Percentiles rank a stretch among this genome's conserved stretches.
Conservation (phyloP, 2,113 vertebrate genomes). For the Marmota monax region DNA sequence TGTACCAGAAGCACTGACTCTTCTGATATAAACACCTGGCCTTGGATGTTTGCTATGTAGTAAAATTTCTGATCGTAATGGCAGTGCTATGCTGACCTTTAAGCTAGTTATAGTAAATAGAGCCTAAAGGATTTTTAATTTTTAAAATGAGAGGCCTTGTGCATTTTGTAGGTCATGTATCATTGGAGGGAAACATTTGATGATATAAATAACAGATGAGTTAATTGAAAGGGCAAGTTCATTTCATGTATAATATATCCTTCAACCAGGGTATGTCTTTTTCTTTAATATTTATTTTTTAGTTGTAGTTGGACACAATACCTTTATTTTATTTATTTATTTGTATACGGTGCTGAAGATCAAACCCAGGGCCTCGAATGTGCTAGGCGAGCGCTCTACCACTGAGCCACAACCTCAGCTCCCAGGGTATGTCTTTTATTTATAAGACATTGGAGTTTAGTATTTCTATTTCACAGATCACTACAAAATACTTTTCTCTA, state of each 20-base stretch:
- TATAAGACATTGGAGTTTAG: neutral
- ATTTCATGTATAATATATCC: neutral
- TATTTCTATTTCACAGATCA: neutral
- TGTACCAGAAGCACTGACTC: neutral
- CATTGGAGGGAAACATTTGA: neutral
- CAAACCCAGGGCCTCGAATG: too few species aligned
- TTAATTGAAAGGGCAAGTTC: neutral
- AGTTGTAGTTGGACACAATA: too few species aligned
- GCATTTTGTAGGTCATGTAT: neutral
- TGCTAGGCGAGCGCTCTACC: too few species aligned
- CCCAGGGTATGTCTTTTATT: neutral
- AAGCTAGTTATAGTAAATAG: neutral
- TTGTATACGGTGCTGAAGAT: too few species aligned
- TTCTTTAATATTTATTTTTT: too few species aligned
- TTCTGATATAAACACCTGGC: neutral
- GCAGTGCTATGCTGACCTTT: neutral
- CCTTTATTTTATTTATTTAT: too few species aligned
- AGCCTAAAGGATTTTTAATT: neutral
- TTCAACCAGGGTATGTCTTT: neutral
- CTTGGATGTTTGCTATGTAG: neutral
- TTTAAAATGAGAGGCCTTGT: neutral
- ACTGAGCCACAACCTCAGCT: too few species aligned
- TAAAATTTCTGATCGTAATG: neutral
- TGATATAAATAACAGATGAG: neutral
- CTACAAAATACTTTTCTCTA: neutral